Evolutionary conservation across 2,113 vertebrate genomes (phyloP).

Genomic region (Corvus cornix): DNA sequence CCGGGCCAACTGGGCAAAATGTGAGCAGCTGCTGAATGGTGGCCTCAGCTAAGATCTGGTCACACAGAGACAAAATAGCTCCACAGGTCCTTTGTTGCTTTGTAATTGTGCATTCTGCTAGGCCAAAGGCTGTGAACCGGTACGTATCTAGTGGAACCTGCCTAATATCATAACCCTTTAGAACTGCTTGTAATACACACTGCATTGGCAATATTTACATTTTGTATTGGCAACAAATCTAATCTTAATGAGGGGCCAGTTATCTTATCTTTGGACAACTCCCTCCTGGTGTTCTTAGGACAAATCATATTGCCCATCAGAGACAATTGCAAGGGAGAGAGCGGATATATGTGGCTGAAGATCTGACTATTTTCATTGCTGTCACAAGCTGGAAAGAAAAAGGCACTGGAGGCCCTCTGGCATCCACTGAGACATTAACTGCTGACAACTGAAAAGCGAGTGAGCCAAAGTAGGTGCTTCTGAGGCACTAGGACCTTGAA

Average conservation of each 20-base stretch:
- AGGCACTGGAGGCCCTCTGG: not conserved
- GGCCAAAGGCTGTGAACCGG: not conserved
- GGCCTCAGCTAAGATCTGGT: not conserved
- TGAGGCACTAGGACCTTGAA: not conserved
- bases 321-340: not conserved
- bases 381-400: not conserved
- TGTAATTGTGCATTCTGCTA: not conserved
- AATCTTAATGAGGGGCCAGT: not conserved
- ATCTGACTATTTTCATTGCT: not conserved
- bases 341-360: not conserved
- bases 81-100: not conserved
- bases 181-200: not conserved
- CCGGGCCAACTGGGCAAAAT: not conserved
- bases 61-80: not conserved
- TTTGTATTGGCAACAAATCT: not conserved
- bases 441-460: not conserved
- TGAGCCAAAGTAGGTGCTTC: not conserved
- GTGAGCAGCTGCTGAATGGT: not conserved
- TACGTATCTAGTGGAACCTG: not conserved
- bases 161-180: not conserved
- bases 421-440: not conserved
- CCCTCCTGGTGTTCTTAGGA: not conserved
- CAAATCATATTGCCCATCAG: not conserved
- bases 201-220: not conserved
- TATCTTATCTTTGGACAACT: not conserved